Percentiles rank a stretch among this genome's conserved stretches.
Conservation (phyloP, 30 jellyfish, hydroid and myxozoan genomes). For the Cassiopea andromeda region DNA sequence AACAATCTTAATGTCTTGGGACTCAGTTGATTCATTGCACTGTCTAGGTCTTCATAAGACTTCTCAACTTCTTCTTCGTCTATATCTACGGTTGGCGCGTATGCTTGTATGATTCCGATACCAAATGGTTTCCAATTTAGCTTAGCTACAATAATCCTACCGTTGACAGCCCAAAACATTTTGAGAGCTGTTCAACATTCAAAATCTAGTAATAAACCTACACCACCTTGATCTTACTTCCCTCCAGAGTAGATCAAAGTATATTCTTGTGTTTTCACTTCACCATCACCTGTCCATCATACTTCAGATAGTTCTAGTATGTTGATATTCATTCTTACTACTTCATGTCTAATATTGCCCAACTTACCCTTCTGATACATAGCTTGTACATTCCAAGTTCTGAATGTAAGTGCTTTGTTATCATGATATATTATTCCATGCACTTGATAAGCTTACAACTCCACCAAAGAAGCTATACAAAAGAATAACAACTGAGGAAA, state of each 20-base stretch:
- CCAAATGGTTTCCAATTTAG: slow-evolving; percentile 22
- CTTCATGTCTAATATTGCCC: slow-evolving; percentile 22
- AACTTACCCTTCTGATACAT: slow-evolving; percentile 22
- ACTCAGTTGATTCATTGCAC: slow-evolving; percentile 7
- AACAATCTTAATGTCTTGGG: slow-evolving; percentile 20
- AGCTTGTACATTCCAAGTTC: slow-evolving; percentile 47
- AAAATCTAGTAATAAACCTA: slow-evolving; percentile 9
- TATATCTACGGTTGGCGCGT: slow-evolving; percentile 38
- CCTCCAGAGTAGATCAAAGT: slow-evolving; percentile 11
- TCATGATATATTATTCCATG: too few species aligned
- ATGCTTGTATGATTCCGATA: slow-evolving; percentile 6
- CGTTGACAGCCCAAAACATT: slow-evolving; percentile 20
- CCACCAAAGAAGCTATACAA: too few species aligned
- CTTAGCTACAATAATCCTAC: not conserved
- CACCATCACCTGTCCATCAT: slow-evolving; percentile 14
- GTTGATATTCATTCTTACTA: slow-evolving; percentile 17
- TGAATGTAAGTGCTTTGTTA: slow-evolving; percentile 1
- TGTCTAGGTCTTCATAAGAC: slow-evolving; percentile 23
- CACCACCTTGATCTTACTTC: slow-evolving; percentile 23
- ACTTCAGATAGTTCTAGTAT: slow-evolving; percentile 29
- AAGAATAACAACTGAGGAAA: too few species aligned
- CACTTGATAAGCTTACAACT: too few species aligned
- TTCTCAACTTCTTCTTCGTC: slow-evolving; percentile 27
- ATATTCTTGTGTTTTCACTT: not conserved
- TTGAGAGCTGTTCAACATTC: not conserved